Evolutionary conservation across 2,797 vertebrate species (phyloP).

Genomic region (Pangasius sanitwongsei): DNA sequence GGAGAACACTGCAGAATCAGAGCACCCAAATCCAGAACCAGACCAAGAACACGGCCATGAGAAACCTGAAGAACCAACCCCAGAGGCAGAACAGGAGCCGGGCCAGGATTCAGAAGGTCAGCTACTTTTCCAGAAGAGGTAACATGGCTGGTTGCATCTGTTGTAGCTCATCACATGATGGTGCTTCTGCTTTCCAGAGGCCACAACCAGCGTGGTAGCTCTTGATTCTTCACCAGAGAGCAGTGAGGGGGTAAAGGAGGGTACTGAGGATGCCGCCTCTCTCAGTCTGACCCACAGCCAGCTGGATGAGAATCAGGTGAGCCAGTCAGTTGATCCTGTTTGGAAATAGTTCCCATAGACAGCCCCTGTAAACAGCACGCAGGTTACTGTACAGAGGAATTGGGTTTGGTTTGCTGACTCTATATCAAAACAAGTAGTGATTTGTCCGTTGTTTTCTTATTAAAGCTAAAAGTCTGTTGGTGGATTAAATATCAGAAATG

Average conservation of each 20-base stretch:
- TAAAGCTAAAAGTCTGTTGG: background rate
- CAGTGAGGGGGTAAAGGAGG: constrained; percentile 65
- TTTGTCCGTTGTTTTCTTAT: background rate
- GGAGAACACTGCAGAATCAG: constrained; percentile 47
- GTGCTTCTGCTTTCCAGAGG: constrained; percentile 63
- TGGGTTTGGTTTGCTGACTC: background rate
- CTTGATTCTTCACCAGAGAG: constrained; percentile 63
- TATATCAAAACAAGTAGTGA: background rate
- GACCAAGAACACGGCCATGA: constrained; percentile 38
- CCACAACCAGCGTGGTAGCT: constrained; percentile 53
- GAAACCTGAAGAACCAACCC: constrained; percentile 18
- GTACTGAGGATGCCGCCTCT: constrained; percentile 63
- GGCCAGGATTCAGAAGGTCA: constrained; percentile 59
- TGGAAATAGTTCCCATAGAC: constrained; percentile 57
- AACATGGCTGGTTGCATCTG: constrained; percentile 17
- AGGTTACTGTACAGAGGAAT: constrained; percentile 56
- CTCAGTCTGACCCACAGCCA: constrained; percentile 35
- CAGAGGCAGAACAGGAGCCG: constrained; percentile 34
- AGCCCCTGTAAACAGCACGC: background rate
- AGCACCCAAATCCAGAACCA: constrained; percentile 62
- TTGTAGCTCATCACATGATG: constrained; percentile 28
- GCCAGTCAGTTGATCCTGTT: constrained; percentile 36
- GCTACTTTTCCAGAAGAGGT: constrained; percentile 29
- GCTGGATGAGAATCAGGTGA: constrained; percentile 67
- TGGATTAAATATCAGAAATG: constrained; percentile 1